These are phyloP conservation scores for Luscinia luscinia DNA, from an alignment of 2,797 vertebrate genomes.

Conservation along the genomic window DNA sequence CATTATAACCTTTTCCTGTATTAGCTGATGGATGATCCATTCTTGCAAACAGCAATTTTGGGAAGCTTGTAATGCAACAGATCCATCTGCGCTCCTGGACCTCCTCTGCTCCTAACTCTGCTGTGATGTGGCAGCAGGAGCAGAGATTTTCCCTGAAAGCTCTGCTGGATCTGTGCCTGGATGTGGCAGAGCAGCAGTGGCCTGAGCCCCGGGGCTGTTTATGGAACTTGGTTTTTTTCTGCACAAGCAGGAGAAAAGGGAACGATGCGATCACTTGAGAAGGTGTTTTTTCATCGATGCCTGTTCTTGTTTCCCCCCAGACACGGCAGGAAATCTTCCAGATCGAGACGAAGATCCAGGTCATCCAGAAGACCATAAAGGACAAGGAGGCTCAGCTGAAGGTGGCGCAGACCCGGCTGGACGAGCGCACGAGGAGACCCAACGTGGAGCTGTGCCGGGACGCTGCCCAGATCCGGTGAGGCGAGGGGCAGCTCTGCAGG, in stretches of 20 bases:
- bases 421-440: constrained; percentile 88
- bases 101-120: neutral
- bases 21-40: neutral
- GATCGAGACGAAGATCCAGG: constrained; percentile 87
- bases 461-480: constrained; percentile 86
- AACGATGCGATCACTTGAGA: neutral
- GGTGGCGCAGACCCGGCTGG: constrained; percentile 92
- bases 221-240: neutral
- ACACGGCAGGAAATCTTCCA: constrained; percentile 94
- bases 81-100: neutral
- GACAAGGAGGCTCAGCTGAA: constrained; percentile 89
- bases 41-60: neutral
- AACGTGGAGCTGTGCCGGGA: constrained; percentile 92
- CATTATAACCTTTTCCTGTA: neutral
- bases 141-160: neutral
- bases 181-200: neutral
- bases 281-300: neutral
- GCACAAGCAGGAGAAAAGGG: neutral
- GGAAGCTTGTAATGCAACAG: neutral
- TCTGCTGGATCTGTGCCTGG: neutral
- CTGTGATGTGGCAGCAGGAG: neutral
- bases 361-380: constrained; percentile 86
- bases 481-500: neutral
- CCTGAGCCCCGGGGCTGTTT: neutral
- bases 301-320: constrained; percentile 62